These are phyloP conservation scores for Drosophila eohydei DNA, from an alignment of 2,888 invertebrate genomes.

Conservation along the genomic window DNA sequence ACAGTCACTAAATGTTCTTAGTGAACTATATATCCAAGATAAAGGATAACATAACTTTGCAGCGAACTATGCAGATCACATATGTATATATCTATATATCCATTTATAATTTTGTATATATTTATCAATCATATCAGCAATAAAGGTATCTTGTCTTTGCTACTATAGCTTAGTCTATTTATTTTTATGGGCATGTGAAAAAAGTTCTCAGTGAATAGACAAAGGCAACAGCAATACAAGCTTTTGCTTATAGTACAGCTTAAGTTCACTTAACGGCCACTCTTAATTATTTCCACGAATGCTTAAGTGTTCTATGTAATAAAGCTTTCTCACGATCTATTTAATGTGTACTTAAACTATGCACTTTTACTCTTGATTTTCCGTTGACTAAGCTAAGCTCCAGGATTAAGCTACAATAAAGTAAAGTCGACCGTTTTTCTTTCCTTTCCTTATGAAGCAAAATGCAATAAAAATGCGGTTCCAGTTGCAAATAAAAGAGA, in stretches of 20 bases:
- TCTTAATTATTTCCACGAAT: neutral
- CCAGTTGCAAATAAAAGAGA: conserved; percentile 2
- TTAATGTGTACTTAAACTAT: neutral
- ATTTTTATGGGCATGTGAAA: neutral
- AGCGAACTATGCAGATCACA: no score
- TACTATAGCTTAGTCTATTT: neutral
- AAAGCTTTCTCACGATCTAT: conserved; percentile 26
- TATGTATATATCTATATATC: neutral
- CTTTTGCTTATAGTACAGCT: neutral
- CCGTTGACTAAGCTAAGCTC: conserved; percentile 9
- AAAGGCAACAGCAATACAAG: neutral
- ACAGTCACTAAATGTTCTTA: no score
- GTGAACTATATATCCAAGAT: no score
- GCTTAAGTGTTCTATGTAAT: neutral
- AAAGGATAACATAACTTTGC: no score
- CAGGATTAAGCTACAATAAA: conserved; percentile 27
- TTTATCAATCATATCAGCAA: no score
- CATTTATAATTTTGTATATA: neutral
- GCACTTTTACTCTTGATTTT: neutral
- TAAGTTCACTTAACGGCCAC: neutral
- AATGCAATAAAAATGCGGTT: conserved; percentile 9
- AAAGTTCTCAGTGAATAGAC: neutral
- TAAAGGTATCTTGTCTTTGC: neutral
- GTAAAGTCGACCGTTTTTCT: conserved; percentile 12
- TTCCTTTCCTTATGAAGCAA: conserved; percentile 1